Base-by-base conservation (phyloP, 2,797 vertebrate genomes). In the Cuculus canorus region DNA sequence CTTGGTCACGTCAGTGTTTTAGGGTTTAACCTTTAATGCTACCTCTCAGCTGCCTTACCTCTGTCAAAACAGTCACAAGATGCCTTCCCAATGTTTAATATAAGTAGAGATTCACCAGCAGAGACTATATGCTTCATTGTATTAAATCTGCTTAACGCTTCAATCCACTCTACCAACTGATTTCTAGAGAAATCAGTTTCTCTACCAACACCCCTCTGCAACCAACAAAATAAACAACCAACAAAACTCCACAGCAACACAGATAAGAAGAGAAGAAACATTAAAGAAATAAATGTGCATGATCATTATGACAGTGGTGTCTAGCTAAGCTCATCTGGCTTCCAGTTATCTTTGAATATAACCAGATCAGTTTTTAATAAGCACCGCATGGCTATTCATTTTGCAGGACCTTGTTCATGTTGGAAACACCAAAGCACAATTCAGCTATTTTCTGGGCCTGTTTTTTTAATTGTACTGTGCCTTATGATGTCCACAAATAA, bases 211-310 rank as follows among this genome's bases (percentile, higher is more conserved):
- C 3, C 2, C 2, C 8, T 27, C 52, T 45, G 22, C 19, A 47
- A 8, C 7, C 15, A 18, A 8, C 7, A 15, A 18, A 35, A 9
- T 2, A 5, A 22, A 4, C 4, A 5, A 52, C 10, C 16, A 37
- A 37, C 52, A 25, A 27, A 70, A 27, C 3, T 2, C 4, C 10
- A 7, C 8, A 23, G 22, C 6, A 77, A 33, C 5, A 37, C 2
- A 2, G 66, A 66, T 30, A 41, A 92, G 13, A 13, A 82, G 22
- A 73, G 45, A 88, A 61, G 14, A 66, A 56, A 81, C 8, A 3
- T 63, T 56, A 48, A 90, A 61, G 10, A 63, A 64, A 57, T 25
- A 54, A 56, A 61, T 45, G 5, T 12, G 1, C 41, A 19, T 56
- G 35, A 27, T 54, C 30, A 11, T 48, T n/a, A 27, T 61, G 24